These are phyloP conservation scores for Arctopsyche grandis DNA, from an alignment of 1,140 invertebrate genomes.

Conservation along the genomic window DNA sequence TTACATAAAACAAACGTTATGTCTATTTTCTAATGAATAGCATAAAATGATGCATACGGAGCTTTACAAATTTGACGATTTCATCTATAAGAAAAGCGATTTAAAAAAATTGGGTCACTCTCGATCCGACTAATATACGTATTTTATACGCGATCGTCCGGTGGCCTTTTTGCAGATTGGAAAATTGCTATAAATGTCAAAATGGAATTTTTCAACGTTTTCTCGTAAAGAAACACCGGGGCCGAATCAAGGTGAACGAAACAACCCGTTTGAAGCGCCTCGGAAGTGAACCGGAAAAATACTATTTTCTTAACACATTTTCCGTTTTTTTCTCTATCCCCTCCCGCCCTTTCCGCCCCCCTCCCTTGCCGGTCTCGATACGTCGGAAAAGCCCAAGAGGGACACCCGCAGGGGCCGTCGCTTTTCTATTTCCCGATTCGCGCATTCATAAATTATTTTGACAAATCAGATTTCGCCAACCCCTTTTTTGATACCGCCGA, in stretches of 20 bases:
- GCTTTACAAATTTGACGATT: too few species aligned
- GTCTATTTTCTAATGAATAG: too few species aligned
- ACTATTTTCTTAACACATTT: conserved; percentile 19
- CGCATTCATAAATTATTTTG: conserved; percentile 23
- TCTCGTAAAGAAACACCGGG: conserved; percentile 3
- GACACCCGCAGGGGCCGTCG: not conserved
- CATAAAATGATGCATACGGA: too few species aligned
- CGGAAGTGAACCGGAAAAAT: conserved; percentile 19
- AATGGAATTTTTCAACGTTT: not conserved
- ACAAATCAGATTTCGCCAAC: conserved; percentile 5
- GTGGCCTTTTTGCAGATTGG: too few species aligned
- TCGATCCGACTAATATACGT: too few species aligned
- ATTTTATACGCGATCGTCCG: too few species aligned
- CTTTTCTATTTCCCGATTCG: not conserved
- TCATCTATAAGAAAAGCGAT: too few species aligned
- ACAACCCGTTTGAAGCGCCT: conserved; percentile 8
- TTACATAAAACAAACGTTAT: too few species aligned
- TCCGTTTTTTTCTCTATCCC: not conserved
- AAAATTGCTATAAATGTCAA: not conserved
- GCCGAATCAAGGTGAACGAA: conserved; percentile 18
- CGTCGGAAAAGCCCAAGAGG: not conserved
- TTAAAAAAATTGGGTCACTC: too few species aligned
- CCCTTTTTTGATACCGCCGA: not conserved
- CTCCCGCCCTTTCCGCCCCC: not conserved
- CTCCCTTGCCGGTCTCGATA: not conserved